Evolutionary conservation across 2,113 vertebrate species (phyloP), one percentile per base, ranked within the genome.

Genomic region (Athene noctua): DNA sequence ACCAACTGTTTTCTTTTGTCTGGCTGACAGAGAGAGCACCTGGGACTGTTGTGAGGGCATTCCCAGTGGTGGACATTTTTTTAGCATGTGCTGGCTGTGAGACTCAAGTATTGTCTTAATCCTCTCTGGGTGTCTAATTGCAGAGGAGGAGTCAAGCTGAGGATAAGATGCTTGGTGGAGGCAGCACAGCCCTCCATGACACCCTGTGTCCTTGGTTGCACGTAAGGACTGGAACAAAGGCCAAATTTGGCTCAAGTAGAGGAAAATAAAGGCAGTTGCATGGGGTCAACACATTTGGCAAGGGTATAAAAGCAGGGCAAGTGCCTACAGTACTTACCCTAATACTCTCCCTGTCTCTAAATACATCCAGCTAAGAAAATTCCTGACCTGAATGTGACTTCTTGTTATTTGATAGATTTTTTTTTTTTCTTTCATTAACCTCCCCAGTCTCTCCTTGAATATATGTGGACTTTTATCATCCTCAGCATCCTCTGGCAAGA

Each of bases 1-100:
- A 63, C 80, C 94, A 94, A 91, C 90, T 94, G 95, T 52, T 94
- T 34, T 5, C 80, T 67, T 96, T 94, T 80, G 68, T 96, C 70
- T 62, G 30, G 11, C 40, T 51, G 82, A 4, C 34, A n/a, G 70
- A 63, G 54, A 79, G 38, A 42, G 71, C 32, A 36, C 85, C 79
- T 36, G 67, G 59, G 42, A 34, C 34, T 40, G 6, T 42, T 9
- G 1, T 57, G 40, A 40, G 70, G 22, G 15, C 40, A 15, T 83
- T 86, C 83, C 63, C 25, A 2, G 12, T 14, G 67, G 47, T 3
- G 47, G 79, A 67, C 40, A 2, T 59, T 30, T 5, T 70, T 59
- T 63, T 13, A 47, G 23, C 81, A 3, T 47, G 72, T 95, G 72
- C 80, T 80, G 90, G 80, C 59, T 1, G 1, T 22, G 82, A 78